Base-by-base conservation (phyloP, 2,888 invertebrate genomes). In the Lasioglossum malachurum region DNA sequence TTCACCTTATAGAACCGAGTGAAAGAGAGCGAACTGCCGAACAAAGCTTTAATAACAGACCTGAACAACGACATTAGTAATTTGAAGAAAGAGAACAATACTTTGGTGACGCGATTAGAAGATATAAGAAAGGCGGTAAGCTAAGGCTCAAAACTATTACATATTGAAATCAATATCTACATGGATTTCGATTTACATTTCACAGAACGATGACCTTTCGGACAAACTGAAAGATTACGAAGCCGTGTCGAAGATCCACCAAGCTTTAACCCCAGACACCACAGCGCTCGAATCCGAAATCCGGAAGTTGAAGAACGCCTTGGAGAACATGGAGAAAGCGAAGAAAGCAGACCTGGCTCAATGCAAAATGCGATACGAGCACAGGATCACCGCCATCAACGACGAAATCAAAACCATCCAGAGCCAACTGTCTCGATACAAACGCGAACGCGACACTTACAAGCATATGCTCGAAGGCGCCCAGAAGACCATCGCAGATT, bases 401-500 rank as follows among this genome's bases (percentile, higher is more conserved):
- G 98, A 97, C 87, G 98, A 99, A 95, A 96, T 98, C 60, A 97
- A 97, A 91, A 97, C 98, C 12, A 96, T 98, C 92, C 98, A 98
- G 94, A 96, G 96, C 87, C 98, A 98, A 96, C 93, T 95, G 4
- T 96, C 97, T 38, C 96, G 98, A 92, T 98, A 98, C 94, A 98
- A 98, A 94, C 96, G 98, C 84, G 99, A 99, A 95, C 96, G 98
- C 80, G 98, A 99, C 94, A 97, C 98, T 78, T 98, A 98, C 93
- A 98, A 98, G 90, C 98, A 98, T 94, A 98, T 99, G 97, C 95
- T 98, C 67, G 98, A 98, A 93, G 97, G 97, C 19, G 98, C 98
- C 1, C 98, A 98, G 94, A 98, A 98, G 95, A 97, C 97, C 60
- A 97, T 98, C 91, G 96, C 97, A 0, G 98, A 98, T 89, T 96